These are phyloP conservation scores for Aspiorhynchus laticeps DNA, from an alignment of 2,113 vertebrate genomes.

Conservation along the genomic window DNA sequence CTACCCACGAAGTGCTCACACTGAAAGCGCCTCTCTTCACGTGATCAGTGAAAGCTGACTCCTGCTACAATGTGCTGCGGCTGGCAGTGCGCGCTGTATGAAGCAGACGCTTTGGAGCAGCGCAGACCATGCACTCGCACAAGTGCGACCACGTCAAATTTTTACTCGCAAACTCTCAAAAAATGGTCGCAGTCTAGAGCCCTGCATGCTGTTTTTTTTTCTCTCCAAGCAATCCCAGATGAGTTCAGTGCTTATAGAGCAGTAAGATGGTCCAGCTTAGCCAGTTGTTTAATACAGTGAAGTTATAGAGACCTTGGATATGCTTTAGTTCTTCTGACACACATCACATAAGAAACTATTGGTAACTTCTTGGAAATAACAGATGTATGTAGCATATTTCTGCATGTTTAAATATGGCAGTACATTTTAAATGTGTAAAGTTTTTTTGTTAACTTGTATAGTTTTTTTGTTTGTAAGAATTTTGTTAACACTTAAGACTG, in stretches of 20 bases:
- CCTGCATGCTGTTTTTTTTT: neutral
- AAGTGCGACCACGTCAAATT: too few species aligned
- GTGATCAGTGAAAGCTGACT: too few species aligned
- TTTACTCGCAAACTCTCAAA: too few species aligned
- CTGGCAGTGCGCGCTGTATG: too few species aligned
- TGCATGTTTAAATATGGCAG: neutral
- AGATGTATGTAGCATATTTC: neutral
- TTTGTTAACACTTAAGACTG: neutral
- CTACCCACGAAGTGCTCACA: too few species aligned
- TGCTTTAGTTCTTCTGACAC: neutral
- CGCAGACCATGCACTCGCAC: too few species aligned
- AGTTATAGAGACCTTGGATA: neutral
- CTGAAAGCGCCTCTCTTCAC: too few species aligned
- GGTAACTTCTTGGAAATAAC: neutral
- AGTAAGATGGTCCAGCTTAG: neutral
- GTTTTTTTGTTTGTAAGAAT: too few species aligned
- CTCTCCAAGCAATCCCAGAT: neutral
- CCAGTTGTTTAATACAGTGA: slow-evolving; percentile 1
- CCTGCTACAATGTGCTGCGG: too few species aligned
- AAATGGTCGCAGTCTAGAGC: too few species aligned
- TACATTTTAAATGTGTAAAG: neutral
- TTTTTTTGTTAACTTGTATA: neutral
- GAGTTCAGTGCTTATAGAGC: neutral
- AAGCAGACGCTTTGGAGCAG: too few species aligned
- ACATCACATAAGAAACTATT: neutral